These are phyloP conservation scores for Raja brachyura DNA, from an alignment of 2,113 vertebrate genomes.

Conservation along the genomic window DNA sequence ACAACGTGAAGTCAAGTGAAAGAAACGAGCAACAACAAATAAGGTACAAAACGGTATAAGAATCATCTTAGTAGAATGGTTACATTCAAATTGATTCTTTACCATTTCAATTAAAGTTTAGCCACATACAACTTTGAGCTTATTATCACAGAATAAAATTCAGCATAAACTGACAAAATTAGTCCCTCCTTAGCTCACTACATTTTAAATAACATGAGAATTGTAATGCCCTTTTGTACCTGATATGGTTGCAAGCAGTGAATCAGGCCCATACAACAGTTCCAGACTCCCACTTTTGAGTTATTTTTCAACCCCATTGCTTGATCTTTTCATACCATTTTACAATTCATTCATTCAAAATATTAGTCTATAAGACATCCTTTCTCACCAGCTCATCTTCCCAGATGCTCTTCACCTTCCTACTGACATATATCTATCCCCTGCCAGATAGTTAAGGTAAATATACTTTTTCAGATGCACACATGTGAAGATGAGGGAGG, in stretches of 20 bases:
- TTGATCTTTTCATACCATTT: background rate
- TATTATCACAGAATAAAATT: no score
- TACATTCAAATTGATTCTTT: background rate
- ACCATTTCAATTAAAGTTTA: no score
- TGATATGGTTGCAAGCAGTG: background rate
- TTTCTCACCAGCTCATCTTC: background rate
- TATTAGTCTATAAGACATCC: background rate
- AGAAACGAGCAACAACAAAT: background rate
- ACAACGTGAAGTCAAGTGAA: background rate
- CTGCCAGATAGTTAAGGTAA: background rate
- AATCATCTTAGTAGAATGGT: background rate
- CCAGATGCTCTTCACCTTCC: background rate
- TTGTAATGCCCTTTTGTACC: background rate
- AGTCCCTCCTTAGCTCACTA: background rate
- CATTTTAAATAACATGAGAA: no score
- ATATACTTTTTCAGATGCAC: background rate
- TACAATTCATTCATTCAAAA: background rate
- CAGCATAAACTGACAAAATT: no score
- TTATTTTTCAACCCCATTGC: background rate
- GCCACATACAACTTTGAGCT: no score
- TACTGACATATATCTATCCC: background rate
- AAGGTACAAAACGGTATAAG: background rate
- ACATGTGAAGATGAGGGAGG: background rate
- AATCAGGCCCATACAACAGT: background rate
- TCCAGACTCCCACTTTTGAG: background rate